These are phyloP conservation scores for Periplaneta americana DNA, from an alignment of 1,140 invertebrate species.

Conservation along the genomic window DNA sequence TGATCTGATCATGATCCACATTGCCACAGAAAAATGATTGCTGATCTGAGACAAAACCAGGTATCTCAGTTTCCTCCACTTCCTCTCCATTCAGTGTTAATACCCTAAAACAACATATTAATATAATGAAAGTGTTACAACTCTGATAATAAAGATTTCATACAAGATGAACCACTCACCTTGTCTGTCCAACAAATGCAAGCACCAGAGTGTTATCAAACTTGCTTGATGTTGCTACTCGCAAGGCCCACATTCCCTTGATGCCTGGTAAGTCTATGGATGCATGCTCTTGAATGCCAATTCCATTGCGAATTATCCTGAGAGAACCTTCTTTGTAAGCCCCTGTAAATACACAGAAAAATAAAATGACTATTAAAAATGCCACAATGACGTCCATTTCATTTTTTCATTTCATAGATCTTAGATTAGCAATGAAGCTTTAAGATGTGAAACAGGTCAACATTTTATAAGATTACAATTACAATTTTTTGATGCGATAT, in stretches of 20 bases:
- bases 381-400: not conserved
- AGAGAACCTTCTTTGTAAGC: constrained; percentile 97
- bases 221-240: constrained; percentile 55
- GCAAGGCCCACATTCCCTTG: constrained; percentile 94
- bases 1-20: constrained; percentile 74
- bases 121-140: not conserved
- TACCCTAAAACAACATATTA: constrained; percentile 48
- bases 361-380: too few species aligned
- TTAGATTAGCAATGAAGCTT: too few species aligned
- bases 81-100: constrained; percentile 87
- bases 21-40: constrained; percentile 93
- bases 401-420: too few species aligned
- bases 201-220: constrained; percentile 87
- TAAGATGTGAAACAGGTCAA: too few species aligned
- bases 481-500: too few species aligned
- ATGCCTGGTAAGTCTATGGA: constrained; percentile 95
- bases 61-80: constrained; percentile 93
- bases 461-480: too few species aligned
- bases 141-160: constrained; percentile 12
- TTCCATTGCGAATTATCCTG: constrained; percentile 94
- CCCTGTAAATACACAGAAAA: constrained; percentile 38
- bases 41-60: constrained; percentile 82
- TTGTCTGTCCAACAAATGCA: constrained; percentile 91
- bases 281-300: constrained; percentile 96
- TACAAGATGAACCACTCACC: constrained; percentile 37